Conservation (phyloP, 1,140 invertebrate species). For the Muscidifurax raptorellus region DNA sequence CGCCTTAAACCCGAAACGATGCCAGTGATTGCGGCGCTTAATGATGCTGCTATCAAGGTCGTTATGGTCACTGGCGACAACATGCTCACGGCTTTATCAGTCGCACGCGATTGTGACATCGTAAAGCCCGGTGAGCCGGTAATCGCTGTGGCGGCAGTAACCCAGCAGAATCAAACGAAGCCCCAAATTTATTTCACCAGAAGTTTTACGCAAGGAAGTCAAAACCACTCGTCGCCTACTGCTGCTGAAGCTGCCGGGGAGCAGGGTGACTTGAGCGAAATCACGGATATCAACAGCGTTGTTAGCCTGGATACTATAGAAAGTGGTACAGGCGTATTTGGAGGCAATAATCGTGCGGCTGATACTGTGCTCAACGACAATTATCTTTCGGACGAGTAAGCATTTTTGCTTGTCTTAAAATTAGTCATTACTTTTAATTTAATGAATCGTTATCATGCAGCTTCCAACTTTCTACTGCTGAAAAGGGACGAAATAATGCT, state of each 20-base stretch:
- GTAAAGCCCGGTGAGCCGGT: conserved; percentile 85
- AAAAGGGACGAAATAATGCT: conserved; percentile 18
- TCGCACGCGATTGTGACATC: conserved; percentile 93
- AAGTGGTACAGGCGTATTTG: conserved; percentile 70
- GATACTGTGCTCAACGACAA: conserved; percentile 63
- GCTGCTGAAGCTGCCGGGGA: conserved; percentile 64
- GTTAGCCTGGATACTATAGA: conserved; percentile 80
- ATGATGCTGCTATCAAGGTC: conserved; percentile 87
- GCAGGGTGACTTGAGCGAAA: conserved; percentile 65
- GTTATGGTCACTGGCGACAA: conserved; percentile 98
- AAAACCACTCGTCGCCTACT: conserved; percentile 68
- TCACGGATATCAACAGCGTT: conserved; percentile 76
- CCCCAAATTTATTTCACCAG: conserved; percentile 73
- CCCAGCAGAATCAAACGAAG: conserved; percentile 69
- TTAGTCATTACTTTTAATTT: too few relatives aligned
- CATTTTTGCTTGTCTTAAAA: too few relatives aligned
- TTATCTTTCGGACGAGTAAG: conserved; percentile 71
- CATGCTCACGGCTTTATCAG: conserved; percentile 93
- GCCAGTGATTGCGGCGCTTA: conserved; percentile 84
- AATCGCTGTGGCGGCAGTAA: conserved; percentile 80
- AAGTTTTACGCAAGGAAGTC: conserved; percentile 57
- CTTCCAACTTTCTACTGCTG: conserved; percentile 56
- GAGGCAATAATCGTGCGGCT: conserved; percentile 58
- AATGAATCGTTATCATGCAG: conserved; percentile 64
- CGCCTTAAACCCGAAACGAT: conserved; percentile 90